Percentiles rank a stretch among this genome's conserved stretches.
phyloP scores from a whole-genome alignment of 2,797 vertebrate species.

The Peromyscus nudipes region DNA sequence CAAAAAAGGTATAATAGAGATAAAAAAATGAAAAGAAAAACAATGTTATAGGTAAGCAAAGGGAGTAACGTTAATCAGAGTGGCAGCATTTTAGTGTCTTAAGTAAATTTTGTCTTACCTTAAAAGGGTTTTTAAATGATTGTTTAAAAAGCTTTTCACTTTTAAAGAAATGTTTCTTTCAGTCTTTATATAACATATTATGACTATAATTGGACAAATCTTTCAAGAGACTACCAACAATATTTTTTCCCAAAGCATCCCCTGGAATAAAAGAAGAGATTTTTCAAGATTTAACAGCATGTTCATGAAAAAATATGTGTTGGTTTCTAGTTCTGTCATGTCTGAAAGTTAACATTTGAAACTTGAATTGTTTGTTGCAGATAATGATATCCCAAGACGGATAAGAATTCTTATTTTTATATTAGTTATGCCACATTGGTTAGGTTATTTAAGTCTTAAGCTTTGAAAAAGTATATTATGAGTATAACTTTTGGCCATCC shows the following conservation, averaged over 20 bases:
- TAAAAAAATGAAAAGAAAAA: background rate
- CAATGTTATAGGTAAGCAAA: background rate
- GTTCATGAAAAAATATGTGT: conserved; percentile 37
- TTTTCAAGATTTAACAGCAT: conserved; percentile 39
- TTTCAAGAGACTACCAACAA: background rate
- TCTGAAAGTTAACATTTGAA: background rate
- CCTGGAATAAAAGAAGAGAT: background rate
- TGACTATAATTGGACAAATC: background rate
- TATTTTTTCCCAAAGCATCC: background rate
- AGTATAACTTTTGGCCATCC: background rate
- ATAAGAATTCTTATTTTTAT: conserved; percentile 61
- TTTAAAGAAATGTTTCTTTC: conserved; percentile 26
- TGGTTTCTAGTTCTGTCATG: conserved; percentile 55
- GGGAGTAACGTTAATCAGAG: background rate
- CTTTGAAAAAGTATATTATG: conserved; percentile 19
- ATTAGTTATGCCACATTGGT: background rate
- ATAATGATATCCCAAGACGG: conserved; percentile 33
- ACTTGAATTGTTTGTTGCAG: conserved; percentile 51
- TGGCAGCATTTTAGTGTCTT: background rate
- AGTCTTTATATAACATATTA: conserved; percentile 24
- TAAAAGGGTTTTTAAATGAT: background rate
- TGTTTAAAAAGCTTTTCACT: background rate
- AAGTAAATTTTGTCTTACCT: background rate
- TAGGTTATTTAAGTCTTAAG: conserved; percentile 6
- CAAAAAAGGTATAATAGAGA: background rate